Base-by-base conservation (phyloP, 1,140 invertebrate genomes). In the Varroa destructor region DNA sequence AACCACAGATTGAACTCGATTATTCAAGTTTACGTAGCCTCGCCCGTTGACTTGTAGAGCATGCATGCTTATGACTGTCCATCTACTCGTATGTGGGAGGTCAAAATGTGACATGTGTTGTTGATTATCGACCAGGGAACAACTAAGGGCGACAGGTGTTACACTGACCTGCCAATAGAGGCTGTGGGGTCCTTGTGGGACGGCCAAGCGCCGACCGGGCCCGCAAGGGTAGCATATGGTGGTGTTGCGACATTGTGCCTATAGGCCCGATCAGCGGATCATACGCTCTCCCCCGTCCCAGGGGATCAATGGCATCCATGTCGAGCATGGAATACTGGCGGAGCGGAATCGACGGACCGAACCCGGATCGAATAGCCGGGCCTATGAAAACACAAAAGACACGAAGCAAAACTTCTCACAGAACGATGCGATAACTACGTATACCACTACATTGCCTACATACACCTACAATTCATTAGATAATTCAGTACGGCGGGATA, bases 201-300 rank as follows among this genome's bases (percentile, higher is more conserved):
- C 61, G 61, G 40, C 61, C 61, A 8, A 67, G 61, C 61, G 61
- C 61, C 46, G 61, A 67, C 40, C 61, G 61, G 46, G 61, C 61
- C 46, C 61, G 12, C 61, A 67, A 67, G 61, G 61, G 61, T 40
- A 67, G 46, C 8, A 51, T 51, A 51, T 51, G 46, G 8, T 51
- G 46, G 46, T 51, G 46, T 51, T 51, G 46, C 46, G 46, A 51
- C 46, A 51, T 51, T 10, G 61, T 37, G 40, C 40, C 46, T 67
- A 46, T 40, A 46, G 61, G 61, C 61, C 46, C 61, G 61, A 67
- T 46, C 61, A 67, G 61, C 37, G 61, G 14, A 46, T 67, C 61
- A 46, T 67, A 67, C 61, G 61, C 61, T 40, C 61, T 67, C 14
- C 61, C 61, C 46, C 61, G 61, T 2, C 14, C 40, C 40, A 67